These are phyloP conservation scores for Orussus abietinus DNA, from an alignment of 1,140 invertebrate genomes.

Conservation along the genomic window DNA sequence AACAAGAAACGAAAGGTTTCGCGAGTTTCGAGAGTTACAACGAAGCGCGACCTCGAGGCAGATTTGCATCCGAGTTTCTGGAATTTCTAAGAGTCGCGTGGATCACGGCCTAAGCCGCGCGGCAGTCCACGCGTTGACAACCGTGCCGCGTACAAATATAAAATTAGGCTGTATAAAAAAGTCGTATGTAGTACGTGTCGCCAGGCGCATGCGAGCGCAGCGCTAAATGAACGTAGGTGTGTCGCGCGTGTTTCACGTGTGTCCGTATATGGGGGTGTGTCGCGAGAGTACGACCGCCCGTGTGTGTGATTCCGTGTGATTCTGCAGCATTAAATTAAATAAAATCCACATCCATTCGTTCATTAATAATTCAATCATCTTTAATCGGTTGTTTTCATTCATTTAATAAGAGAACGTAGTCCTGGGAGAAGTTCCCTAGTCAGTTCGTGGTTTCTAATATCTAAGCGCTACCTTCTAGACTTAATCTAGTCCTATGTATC, in stretches of 20 bases:
- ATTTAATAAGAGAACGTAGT: constrained; percentile 47
- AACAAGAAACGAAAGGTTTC: too few species aligned
- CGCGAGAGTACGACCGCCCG: not conserved
- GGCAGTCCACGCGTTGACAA: constrained; percentile 17
- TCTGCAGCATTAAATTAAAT: constrained; percentile 35
- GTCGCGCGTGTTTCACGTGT: too few species aligned
- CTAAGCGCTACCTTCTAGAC: constrained; percentile 49
- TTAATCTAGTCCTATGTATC: constrained; percentile 42
- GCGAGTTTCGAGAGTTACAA: too few species aligned
- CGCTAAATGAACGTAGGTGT: constrained; percentile 8
- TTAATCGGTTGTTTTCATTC: constrained; percentile 31
- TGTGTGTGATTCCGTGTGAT: not conserved
- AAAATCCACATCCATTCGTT: constrained; percentile 46
- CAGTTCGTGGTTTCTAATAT: constrained; percentile 50
- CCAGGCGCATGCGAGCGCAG: not conserved
- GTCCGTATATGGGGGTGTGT: constrained; percentile 16
- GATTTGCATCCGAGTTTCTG: too few species aligned
- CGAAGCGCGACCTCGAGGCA: too few species aligned
- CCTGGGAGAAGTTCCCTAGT: constrained; percentile 46
- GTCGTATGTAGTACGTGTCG: constrained; percentile 16
- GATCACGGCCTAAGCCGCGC: too few species aligned
- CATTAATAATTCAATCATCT: constrained; percentile 37
- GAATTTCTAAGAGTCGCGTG: too few species aligned
- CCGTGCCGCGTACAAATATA: constrained; percentile 40
- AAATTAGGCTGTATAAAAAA: constrained; percentile 47